These are phyloP conservation scores for Echinops telfairi DNA, from an alignment of 2,113 vertebrate genomes.

Conservation along the genomic window DNA sequence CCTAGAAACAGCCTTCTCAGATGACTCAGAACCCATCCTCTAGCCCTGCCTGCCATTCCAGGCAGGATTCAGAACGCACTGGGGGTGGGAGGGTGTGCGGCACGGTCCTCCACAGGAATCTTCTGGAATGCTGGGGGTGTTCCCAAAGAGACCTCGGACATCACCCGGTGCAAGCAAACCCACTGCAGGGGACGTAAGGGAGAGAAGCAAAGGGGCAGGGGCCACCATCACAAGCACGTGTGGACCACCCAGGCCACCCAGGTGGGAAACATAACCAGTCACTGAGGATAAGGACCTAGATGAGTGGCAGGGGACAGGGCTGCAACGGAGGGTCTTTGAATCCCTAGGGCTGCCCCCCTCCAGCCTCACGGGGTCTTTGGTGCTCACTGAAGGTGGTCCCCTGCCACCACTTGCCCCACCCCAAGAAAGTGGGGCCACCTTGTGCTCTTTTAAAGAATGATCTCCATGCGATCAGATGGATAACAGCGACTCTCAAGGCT, in stretches of 20 bases:
- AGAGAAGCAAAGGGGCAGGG: background rate
- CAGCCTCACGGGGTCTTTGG: background rate
- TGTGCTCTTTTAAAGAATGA: background rate
- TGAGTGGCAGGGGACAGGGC: background rate
- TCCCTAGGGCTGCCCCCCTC: background rate
- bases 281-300: background rate
- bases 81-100: too few relatives aligned
- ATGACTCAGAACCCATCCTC: background rate
- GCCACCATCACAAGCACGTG: background rate
- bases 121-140: slow-evolving; percentile 22
- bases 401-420: background rate
- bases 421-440: background rate
- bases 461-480: background rate
- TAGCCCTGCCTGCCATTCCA: background rate
- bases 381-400: background rate
- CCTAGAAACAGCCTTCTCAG: background rate
- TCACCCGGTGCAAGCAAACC: slow-evolving; percentile 8
- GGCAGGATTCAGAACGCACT: background rate
- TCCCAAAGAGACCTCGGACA: background rate
- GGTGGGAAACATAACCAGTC: background rate
- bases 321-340: background rate
- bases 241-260: background rate
- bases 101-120: background rate
- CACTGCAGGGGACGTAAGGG: background rate
- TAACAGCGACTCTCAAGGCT: background rate